Evolutionary conservation across 2,113 vertebrate genomes (phyloP).

Genomic region (Galeopterus variegatus): DNA sequence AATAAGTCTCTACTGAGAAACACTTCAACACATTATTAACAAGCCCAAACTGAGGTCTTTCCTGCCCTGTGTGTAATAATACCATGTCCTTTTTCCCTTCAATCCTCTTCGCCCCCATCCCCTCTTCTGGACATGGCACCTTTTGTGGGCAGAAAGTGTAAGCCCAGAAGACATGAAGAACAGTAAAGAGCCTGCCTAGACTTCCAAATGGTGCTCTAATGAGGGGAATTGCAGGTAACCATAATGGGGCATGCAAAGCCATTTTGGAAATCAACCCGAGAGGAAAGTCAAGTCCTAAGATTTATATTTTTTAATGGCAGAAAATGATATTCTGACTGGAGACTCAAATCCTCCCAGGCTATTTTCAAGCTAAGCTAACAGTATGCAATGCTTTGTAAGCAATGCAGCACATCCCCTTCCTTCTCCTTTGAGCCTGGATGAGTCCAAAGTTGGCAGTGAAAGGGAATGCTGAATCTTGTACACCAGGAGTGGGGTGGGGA

Average conservation of each 20-base stretch:
- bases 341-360: neutral
- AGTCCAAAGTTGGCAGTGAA: conserved; percentile 7
- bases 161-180: neutral
- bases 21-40: neutral
- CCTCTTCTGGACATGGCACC: neutral
- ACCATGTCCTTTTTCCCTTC: neutral
- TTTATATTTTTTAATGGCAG: neutral
- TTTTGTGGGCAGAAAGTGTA: neutral
- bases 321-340: neutral
- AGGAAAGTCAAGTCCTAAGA: neutral
- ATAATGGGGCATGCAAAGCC: neutral
- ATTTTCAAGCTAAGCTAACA: neutral
- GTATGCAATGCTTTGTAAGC: neutral
- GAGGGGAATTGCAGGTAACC: neutral
- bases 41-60: neutral
- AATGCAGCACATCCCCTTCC: neutral
- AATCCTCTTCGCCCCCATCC: no score
- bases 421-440: neutral
- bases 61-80: neutral
- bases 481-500: neutral
- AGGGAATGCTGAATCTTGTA: neutral
- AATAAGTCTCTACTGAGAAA: neutral
- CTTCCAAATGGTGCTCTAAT: neutral
- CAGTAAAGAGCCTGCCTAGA: neutral
- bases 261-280: neutral